phyloP scores from a whole-genome alignment of 1,140 invertebrate genomes.

The Papilio xuthus region DNA sequence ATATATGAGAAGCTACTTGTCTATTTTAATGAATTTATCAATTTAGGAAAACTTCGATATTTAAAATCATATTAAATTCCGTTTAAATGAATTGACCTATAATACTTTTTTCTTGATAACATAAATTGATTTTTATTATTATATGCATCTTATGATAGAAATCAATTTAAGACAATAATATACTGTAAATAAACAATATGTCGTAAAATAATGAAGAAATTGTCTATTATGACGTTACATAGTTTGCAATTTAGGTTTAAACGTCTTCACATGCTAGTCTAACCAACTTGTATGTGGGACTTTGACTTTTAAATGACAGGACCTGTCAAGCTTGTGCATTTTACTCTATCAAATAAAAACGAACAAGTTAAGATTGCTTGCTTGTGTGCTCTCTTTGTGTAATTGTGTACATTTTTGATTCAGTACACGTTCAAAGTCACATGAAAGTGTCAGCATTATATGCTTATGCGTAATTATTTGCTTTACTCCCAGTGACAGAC shows the following conservation, averaged over 20 bases:
- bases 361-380: too few relatives aligned
- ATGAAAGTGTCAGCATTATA: too few relatives aligned
- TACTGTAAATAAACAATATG: neutral
- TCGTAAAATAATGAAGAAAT: neutral
- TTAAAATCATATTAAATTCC: slow-evolving; percentile 3
- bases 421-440: too few relatives aligned
- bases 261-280: neutral
- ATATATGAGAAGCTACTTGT: neutral
- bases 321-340: neutral
- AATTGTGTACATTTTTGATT: neutral
- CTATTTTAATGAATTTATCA: neutral
- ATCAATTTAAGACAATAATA: neutral
- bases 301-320: neutral
- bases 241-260: neutral
- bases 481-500: too few relatives aligned
- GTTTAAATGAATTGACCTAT: neutral
- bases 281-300: neutral
- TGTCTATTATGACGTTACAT: neutral
- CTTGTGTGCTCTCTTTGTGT: neutral
- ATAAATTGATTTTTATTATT: neutral
- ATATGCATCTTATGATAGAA: neutral
- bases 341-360: too few relatives aligned
- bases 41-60: slow-evolving; percentile 24
- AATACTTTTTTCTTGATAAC: slow-evolving; percentile 27
- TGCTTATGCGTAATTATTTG: too few relatives aligned